Conservation (phyloP, 2,797 vertebrate genomes). For the Enteromius paludinosus region DNA sequence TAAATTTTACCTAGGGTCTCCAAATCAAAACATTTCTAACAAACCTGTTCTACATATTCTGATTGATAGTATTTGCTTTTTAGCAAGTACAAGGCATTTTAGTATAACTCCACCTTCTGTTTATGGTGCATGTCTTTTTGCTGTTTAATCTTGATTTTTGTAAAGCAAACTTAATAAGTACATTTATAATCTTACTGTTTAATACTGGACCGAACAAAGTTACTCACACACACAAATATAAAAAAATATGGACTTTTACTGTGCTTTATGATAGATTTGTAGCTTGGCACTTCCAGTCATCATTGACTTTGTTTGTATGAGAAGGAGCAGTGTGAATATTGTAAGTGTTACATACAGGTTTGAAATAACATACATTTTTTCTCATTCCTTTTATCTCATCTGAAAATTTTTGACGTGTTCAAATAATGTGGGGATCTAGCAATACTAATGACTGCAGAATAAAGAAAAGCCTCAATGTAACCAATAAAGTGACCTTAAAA, state of each 20-base stretch:
- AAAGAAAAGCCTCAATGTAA: constrained; percentile 2
- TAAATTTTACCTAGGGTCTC: neutral
- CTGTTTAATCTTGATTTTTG: neutral
- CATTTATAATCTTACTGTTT: neutral
- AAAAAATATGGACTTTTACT: neutral
- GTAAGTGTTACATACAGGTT: neutral
- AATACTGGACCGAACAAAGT: neutral
- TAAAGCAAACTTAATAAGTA: neutral
- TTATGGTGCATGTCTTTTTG: neutral
- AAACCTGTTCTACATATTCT: neutral
- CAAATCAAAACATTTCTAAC: neutral
- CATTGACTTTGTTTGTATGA: no score
- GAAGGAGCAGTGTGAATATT: neutral
- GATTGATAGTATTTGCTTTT: neutral
- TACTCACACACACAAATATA: neutral
- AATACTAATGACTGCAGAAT: neutral
- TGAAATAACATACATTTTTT: no score
- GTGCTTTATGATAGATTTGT: neutral
- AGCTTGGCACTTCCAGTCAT: neutral
- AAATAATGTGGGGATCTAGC: neutral
- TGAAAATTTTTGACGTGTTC: neutral
- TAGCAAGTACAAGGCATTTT: neutral
- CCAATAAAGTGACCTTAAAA: constrained; percentile 15
- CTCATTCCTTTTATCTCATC: neutral
- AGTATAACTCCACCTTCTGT: neutral